Evolutionary conservation across 2,888 invertebrate genomes (phyloP).

Genomic region (Drosophila infuscata): DNA sequence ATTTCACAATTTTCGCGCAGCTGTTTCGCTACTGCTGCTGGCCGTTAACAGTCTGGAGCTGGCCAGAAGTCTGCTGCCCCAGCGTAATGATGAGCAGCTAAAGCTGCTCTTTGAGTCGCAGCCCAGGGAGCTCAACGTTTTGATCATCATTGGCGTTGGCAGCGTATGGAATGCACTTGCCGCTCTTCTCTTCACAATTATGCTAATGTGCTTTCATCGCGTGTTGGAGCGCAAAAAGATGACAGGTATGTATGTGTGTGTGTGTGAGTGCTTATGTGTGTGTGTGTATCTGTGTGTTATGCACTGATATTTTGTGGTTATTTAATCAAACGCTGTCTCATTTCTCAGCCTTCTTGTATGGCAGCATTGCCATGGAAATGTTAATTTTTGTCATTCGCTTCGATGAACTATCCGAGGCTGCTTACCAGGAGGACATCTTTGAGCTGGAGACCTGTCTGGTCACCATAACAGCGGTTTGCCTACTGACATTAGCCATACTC

Average conservation of each 20-base stretch:
- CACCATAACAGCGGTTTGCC: slow-evolving; percentile 54
- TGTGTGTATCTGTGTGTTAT: not conserved
- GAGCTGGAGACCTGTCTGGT: slow-evolving; percentile 81
- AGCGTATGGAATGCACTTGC: slow-evolving; percentile 79
- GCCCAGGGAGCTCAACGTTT: slow-evolving; percentile 60
- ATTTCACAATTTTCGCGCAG: slow-evolving; percentile 84
- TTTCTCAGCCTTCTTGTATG: slow-evolving; percentile 78
- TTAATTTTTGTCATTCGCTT: slow-evolving; percentile 76
- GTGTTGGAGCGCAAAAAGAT: slow-evolving; percentile 82
- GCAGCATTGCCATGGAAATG: slow-evolving; percentile 69
- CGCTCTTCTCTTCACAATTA: slow-evolving; percentile 79
- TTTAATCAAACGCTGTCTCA: slow-evolving; percentile 49
- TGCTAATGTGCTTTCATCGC: slow-evolving; percentile 83
- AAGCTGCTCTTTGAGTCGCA: slow-evolving; percentile 51
- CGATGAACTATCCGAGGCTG: slow-evolving; percentile 80
- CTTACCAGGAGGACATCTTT: slow-evolving; percentile 70
- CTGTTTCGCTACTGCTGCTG: slow-evolving; percentile 79
- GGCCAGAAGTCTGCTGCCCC: slow-evolving; percentile 79
- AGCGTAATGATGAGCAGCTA: slow-evolving; percentile 51
- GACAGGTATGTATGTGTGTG: slow-evolving; percentile 73
- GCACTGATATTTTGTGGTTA: slow-evolving; percentile 34
- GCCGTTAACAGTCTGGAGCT: slow-evolving; percentile 83
- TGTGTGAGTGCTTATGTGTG: slow-evolving; percentile 6
- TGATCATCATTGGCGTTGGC: slow-evolving; percentile 76
- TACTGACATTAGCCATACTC: slow-evolving; percentile 66